Percentiles rank a stretch among this genome's conserved stretches.
phyloP scores from a whole-genome alignment of 2,797 vertebrate species.

The Chrosomus eos region DNA sequence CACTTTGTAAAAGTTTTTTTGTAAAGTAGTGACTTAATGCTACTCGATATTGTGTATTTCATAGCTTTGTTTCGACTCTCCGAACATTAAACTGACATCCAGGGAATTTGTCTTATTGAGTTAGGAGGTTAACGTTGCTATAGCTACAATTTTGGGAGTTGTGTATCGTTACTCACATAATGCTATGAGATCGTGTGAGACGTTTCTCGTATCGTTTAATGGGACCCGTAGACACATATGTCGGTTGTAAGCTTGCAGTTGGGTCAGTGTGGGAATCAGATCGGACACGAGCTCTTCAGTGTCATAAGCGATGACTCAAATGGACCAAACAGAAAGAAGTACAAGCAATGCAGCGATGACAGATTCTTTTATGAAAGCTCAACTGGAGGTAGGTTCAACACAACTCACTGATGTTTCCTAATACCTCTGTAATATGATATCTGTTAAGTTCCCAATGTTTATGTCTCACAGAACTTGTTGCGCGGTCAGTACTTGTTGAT shows the following conservation, averaged over 20 bases:
- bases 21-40: neutral
- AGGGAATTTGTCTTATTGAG: neutral
- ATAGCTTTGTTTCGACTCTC: neutral
- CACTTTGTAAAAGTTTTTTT: neutral
- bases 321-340: constrained; percentile 72
- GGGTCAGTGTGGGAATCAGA: constrained; percentile 97
- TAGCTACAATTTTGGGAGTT: neutral
- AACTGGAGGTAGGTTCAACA: constrained; percentile 76
- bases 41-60: neutral
- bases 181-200: neutral
- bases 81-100: neutral
- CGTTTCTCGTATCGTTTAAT: neutral
- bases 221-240: constrained; percentile 72
- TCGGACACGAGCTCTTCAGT: constrained; percentile 87
- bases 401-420: neutral
- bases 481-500: constrained; percentile 91
- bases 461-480: constrained; percentile 74
- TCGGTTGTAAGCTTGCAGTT: constrained; percentile 91
- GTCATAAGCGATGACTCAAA: constrained; percentile 76
- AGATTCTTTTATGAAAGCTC: constrained; percentile 84
- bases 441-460: neutral
- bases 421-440: neutral
- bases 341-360: constrained; percentile 78
- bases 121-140: neutral
- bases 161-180: neutral